Conservation (phyloP, 1,140 invertebrate species). For the Eriosoma lanigerum region DNA sequence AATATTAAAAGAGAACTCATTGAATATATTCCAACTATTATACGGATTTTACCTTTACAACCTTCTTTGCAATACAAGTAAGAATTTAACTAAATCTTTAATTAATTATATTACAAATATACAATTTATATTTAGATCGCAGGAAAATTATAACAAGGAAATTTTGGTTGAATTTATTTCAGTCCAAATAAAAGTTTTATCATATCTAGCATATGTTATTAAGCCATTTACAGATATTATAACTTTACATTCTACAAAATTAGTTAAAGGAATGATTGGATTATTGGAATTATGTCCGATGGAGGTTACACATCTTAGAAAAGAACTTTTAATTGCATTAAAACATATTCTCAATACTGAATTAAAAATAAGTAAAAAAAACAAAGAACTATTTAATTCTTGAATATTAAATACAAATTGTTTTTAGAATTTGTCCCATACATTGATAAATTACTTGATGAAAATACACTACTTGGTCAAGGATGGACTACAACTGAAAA, state of each 20-base stretch:
- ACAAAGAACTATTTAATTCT: not conserved
- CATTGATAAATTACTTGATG: slow-evolving; percentile 92
- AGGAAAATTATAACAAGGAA: slow-evolving; percentile 87
- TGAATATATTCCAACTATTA: slow-evolving; percentile 94
- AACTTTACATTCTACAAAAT: slow-evolving; percentile 74
- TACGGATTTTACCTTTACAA: slow-evolving; percentile 89
- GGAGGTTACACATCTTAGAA: slow-evolving; percentile 90
- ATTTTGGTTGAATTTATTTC: slow-evolving; percentile 98
- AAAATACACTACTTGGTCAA: slow-evolving; percentile 85
- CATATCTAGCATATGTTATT: slow-evolving; percentile 94
- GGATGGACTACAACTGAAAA: slow-evolving; percentile 95
- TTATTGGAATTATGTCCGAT: slow-evolving; percentile 87
- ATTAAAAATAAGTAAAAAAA: slow-evolving; percentile 75
- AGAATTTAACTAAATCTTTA: not conserved
- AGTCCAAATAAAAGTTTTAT: slow-evolving; percentile 94
- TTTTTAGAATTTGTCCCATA: slow-evolving; percentile 82
- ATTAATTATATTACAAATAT: slow-evolving; percentile 29
- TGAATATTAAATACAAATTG: slow-evolving; percentile 47
- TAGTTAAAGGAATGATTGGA: slow-evolving; percentile 91
- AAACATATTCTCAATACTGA: slow-evolving; percentile 94
- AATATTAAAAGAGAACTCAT: slow-evolving; percentile 92
- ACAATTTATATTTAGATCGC: slow-evolving; percentile 64
- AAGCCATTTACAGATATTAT: slow-evolving; percentile 87
- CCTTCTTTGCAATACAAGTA: slow-evolving; percentile 79
- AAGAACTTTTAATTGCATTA: slow-evolving; percentile 91